Percentiles rank a stretch among this genome's conserved stretches.
These are phyloP conservation scores for Meloidogyne floridensis DNA, from an alignment of 1,140 invertebrate genomes.

Conservation along the genomic window DNA sequence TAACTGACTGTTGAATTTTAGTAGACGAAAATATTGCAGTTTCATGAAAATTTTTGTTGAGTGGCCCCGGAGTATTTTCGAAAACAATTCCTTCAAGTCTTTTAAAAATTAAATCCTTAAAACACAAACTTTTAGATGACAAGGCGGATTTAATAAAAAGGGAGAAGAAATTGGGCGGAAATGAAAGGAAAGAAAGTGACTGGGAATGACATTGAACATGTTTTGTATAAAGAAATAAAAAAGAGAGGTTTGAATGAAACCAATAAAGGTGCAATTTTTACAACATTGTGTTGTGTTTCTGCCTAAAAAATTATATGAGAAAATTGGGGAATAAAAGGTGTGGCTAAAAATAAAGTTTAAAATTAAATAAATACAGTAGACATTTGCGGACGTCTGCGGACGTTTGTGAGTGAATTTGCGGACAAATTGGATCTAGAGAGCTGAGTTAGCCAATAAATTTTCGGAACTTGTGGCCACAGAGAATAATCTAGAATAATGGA, in stretches of 20 bases:
- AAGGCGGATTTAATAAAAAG: not conserved
- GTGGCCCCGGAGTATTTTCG: too few relatives aligned
- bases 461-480: too few relatives aligned
- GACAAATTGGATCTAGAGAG: too few relatives aligned
- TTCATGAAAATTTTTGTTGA: too few relatives aligned
- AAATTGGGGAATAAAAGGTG: not conserved
- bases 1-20: too few relatives aligned
- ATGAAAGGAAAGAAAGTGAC: not conserved
- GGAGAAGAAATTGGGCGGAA: not conserved
- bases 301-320: not conserved
- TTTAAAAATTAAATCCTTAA: not conserved
- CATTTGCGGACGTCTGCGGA: too few relatives aligned
- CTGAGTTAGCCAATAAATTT: too few relatives aligned
- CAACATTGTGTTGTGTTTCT: not conserved
- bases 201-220: not conserved
- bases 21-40: too few relatives aligned
- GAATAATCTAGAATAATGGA: too few relatives aligned
- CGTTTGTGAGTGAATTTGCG: too few relatives aligned
- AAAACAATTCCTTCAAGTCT: too few relatives aligned
- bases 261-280: constrained; percentile 4
- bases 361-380: not conserved
- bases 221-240: not conserved
- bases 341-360: not conserved
- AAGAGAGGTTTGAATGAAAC: not conserved
- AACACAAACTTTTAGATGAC: not conserved